Evolutionary conservation across 2,888 invertebrate species (phyloP).

Genomic region (Lycophotia porphyrea): DNA sequence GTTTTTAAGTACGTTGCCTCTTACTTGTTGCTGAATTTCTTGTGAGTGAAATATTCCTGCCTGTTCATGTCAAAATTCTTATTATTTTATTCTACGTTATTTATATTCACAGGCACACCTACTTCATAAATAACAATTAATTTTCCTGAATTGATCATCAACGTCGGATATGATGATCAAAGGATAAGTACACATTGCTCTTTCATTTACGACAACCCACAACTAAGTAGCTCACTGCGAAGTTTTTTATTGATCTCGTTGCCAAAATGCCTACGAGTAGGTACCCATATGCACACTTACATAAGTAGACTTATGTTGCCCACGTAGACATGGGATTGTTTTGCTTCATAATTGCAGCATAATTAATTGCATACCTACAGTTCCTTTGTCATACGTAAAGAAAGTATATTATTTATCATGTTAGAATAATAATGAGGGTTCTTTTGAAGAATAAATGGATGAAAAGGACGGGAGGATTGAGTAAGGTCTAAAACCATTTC

Average conservation of each 20-base stretch:
- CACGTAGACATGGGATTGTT: background rate
- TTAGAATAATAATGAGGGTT: background rate
- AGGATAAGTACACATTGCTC: background rate
- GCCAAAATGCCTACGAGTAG: background rate
- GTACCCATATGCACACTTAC: background rate
- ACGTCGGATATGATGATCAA: background rate
- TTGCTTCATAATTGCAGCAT: background rate
- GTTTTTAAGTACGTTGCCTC: background rate
- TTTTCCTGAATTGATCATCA: background rate
- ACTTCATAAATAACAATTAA: background rate
- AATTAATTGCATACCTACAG: background rate
- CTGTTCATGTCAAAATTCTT: background rate
- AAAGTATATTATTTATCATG: background rate
- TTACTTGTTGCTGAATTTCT: constrained; percentile 35
- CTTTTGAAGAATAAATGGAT: background rate
- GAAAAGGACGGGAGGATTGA: constrained; percentile 5
- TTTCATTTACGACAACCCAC: background rate
- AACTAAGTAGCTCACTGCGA: background rate
- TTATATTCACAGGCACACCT: background rate
- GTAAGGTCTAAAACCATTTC: constrained; percentile 25
- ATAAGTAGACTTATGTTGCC: background rate
- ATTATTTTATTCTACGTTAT: background rate
- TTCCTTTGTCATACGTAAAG: background rate
- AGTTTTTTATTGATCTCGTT: background rate
- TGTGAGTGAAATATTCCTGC: constrained; percentile 7